These are phyloP conservation scores for Macquaria australasica DNA, from an alignment of 2,113 vertebrate genomes.

Conservation along the genomic window DNA sequence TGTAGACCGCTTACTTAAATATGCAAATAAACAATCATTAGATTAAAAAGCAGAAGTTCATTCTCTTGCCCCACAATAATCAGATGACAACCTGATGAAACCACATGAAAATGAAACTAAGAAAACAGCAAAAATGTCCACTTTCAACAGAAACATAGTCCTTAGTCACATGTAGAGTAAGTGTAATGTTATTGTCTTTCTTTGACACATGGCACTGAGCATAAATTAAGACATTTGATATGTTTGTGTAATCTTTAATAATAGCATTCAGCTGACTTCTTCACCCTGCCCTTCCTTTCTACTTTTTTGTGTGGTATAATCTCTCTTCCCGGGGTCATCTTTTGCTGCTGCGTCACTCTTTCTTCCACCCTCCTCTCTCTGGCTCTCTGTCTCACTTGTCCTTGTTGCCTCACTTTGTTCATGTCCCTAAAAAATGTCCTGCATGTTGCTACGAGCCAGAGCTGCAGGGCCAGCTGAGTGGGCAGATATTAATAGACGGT, in stretches of 20 bases:
- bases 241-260: neutral
- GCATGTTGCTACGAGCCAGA: slow-evolving; percentile 25
- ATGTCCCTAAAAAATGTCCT: slow-evolving; percentile 13
- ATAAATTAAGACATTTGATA: neutral
- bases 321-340: slow-evolving; percentile 11
- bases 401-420: slow-evolving; percentile 19
- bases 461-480: slow-evolving; percentile 43
- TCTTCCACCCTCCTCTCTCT: neutral
- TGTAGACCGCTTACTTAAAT: neutral
- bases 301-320: neutral
- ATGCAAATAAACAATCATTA: neutral
- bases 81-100: neutral
- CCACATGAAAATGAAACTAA: slow-evolving; percentile 11
- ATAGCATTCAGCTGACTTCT: neutral
- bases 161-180: neutral
- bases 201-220: neutral
- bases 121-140: neutral
- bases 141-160: neutral
- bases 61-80: neutral
- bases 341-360: slow-evolving; percentile 34
- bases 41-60: neutral
- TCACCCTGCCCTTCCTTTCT: neutral
- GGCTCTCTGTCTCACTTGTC: slow-evolving; percentile 8
- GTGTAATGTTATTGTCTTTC: neutral
- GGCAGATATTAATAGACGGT: slow-evolving; percentile 71